Conservation (phyloP, 1,140 invertebrate species). For the Zaprionus nigranus region DNA sequence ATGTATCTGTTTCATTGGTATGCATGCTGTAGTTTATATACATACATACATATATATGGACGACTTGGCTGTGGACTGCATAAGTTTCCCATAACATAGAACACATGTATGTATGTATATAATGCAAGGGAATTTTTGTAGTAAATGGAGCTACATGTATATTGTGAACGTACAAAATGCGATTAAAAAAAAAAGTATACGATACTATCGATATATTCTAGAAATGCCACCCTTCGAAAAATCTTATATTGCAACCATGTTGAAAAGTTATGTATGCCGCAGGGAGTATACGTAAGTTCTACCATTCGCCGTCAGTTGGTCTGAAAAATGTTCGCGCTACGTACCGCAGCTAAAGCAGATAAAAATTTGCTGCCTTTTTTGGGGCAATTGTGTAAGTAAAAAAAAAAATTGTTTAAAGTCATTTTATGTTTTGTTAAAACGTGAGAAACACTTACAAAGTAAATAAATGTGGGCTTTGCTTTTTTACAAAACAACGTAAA, state of each 20-base stretch:
- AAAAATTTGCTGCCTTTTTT: conserved; percentile 75
- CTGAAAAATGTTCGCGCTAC: conserved; percentile 76
- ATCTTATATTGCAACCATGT: background rate
- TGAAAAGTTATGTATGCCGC: conserved; percentile 32
- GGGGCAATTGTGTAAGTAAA: conserved; percentile 76
- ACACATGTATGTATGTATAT: too few species aligned
- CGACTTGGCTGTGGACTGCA: too few species aligned
- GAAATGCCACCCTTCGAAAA: background rate
- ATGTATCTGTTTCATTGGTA: too few species aligned
- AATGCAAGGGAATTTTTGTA: too few species aligned
- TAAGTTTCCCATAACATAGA: too few species aligned
- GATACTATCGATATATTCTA: conserved; percentile 9
- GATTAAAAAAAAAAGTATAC: background rate
- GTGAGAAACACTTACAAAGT: background rate
- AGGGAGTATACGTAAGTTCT: background rate
- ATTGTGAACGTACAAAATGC: too few species aligned
- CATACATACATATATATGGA: too few species aligned
- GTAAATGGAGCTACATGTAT: too few species aligned
- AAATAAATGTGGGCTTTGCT: background rate
- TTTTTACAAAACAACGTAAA: background rate
- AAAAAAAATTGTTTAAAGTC: background rate
- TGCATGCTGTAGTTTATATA: too few species aligned
- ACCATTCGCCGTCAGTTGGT: conserved; percentile 36
- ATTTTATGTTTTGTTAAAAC: background rate
- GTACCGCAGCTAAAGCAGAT: conserved; percentile 76